A percentile compares a stretch with the other conserved stretches of the same genome.
Evolutionary conservation across 2,797 vertebrate species (phyloP).

Genomic region (Pelobates cultripes): DNA sequence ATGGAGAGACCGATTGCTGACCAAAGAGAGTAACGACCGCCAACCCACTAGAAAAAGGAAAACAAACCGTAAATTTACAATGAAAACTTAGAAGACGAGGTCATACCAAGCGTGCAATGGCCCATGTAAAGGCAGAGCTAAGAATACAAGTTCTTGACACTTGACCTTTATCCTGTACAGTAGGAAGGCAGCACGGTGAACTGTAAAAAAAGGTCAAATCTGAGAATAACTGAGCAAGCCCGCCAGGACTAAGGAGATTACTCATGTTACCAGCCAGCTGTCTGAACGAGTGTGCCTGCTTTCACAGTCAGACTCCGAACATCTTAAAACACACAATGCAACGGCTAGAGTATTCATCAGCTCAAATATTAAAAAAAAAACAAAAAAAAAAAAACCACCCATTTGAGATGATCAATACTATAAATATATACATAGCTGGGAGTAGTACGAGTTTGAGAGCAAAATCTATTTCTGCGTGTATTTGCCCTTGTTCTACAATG

Average conservation of each 20-base stretch:
- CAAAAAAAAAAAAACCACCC: too few species aligned
- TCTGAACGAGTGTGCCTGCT: slow-evolving; percentile 16
- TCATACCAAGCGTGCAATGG: neutral
- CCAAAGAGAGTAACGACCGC: slow-evolving; percentile 95
- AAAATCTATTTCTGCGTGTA: too few species aligned
- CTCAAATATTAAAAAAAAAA: too few species aligned
- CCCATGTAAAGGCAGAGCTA: neutral
- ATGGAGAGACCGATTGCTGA: slow-evolving; percentile 96
- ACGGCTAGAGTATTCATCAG: too few species aligned
- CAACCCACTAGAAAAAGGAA: slow-evolving; percentile 87
- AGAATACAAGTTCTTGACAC: slow-evolving; percentile 46
- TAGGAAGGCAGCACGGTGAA: slow-evolving; percentile 22
- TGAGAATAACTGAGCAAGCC: slow-evolving; percentile 80
- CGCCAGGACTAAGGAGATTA: slow-evolving; percentile 58
- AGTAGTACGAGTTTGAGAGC: too few species aligned
- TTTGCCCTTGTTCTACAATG: too few species aligned
- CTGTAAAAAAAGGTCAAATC: slow-evolving; percentile 79
- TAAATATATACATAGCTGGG: too few species aligned
- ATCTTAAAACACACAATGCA: too few species aligned
- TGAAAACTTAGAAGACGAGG: neutral
- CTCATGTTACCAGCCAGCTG: slow-evolving; percentile 85
- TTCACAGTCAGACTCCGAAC: too few species aligned
- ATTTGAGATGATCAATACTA: too few species aligned
- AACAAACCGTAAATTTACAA: slow-evolving; percentile 21
- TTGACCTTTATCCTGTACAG: slow-evolving; percentile 50